These are phyloP conservation scores for Apis cerana DNA, from an alignment of 1,140 invertebrate genomes.

Conservation along the genomic window DNA sequence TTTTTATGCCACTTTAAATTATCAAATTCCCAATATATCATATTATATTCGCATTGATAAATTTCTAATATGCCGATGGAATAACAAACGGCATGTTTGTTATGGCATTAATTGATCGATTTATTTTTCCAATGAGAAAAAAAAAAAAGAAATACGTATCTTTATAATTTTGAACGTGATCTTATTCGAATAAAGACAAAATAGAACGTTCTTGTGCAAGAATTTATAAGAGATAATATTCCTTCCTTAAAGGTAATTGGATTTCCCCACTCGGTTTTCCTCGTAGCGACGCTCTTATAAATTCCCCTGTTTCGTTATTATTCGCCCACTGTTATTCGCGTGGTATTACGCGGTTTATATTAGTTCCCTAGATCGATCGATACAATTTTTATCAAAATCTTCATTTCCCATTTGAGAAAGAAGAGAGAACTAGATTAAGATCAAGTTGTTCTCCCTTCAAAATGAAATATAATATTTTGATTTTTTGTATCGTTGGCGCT, in stretches of 20 bases:
- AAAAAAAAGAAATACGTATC: no score
- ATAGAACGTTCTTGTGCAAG: neutral
- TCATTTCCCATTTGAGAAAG: fast-evolving
- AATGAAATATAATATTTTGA: neutral
- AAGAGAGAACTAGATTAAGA: neutral
- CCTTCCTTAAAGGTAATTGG: neutral
- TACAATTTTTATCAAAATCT: neutral
- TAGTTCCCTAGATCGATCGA: neutral
- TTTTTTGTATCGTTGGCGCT: neutral
- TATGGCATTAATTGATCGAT: no score
- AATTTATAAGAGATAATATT: neutral
- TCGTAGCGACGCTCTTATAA: slow-evolving; percentile 7
- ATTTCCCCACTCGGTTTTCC: slow-evolving; percentile 39
- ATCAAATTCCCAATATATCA: no score
- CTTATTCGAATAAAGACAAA: neutral
- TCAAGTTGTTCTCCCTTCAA: neutral
- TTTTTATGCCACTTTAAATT: no score
- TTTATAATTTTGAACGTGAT: neutral
- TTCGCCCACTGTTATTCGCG: neutral
- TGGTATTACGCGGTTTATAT: neutral
- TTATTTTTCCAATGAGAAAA: neutral
- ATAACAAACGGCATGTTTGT: no score
- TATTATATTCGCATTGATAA: no score
- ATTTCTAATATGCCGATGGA: no score
- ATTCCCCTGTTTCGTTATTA: neutral